Evolutionary conservation across 2,113 vertebrate species (phyloP), one percentile per base, ranked within the genome.

Genomic region (Egretta garzetta): DNA sequence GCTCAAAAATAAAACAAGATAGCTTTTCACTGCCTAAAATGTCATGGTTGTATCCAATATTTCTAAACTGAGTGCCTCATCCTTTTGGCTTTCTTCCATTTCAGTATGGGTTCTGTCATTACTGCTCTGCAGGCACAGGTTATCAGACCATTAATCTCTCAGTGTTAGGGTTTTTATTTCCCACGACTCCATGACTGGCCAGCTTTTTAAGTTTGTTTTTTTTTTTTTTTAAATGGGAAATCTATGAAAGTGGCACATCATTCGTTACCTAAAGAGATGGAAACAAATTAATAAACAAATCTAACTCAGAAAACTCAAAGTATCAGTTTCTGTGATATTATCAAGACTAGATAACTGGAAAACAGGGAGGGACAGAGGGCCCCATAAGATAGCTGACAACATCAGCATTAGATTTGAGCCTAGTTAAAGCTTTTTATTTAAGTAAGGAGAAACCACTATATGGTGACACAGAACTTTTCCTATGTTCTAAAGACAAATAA

Each of bases 161-260:
- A 33, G n/a, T 52, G 24, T 56, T 14, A 35, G 16, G 18, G 13
- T 13, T 63, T 74, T 80, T 43, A 37, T 14, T 37, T 67, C 14
- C 32, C 18, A 50, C 0, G 1, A 39, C 37, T 39, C 37, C 37
- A 39, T 0, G 1, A 24, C 14, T 39, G 7, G 21, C 4, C 41
- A 50, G 19, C 0, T 28, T 49, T 37, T 30, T 30, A 0, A 52
- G 24, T 26, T 14, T 52, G 24, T 5, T 52, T 50, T 33, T 67
- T n/a, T n/a, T 50, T n/a, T 82, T 45, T 24, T 35, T 21, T 10
- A 14, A 53, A 45, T 39, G 9, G 8, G 27, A 58, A 73, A n/a
- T 33, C 8, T 80, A 1, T 58, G 5, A 16, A 47, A 66, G 12
- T 53, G 13, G 3, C 16, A 70, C 14, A 22, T 43, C 35, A 53